phyloP scores from a whole-genome alignment of 2,797 vertebrate species.

The Lepidocolaptes lacrymiger region DNA sequence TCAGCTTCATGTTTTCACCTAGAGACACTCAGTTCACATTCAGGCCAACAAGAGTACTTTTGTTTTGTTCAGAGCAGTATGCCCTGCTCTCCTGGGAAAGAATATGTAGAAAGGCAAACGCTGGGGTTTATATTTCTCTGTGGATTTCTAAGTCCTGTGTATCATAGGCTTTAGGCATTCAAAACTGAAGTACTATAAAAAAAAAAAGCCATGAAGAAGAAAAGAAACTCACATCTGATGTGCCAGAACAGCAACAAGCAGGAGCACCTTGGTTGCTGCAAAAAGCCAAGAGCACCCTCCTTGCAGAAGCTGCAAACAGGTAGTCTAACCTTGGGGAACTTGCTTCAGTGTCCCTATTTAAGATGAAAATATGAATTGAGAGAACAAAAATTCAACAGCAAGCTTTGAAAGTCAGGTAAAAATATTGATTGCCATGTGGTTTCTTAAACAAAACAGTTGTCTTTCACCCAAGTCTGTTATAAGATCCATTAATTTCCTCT shows the following conservation, averaged over 20 bases:
- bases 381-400: not conserved
- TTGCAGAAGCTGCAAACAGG: not conserved
- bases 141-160: not conserved
- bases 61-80: not conserved
- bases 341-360: not conserved
- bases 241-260: not conserved
- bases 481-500: not conserved
- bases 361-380: not conserved
- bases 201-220: not conserved
- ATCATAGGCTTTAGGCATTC: not conserved
- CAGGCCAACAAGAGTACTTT: not conserved
- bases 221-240: not conserved
- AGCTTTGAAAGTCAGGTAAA: not conserved
- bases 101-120: not conserved
- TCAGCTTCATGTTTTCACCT: not conserved
- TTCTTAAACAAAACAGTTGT: not conserved
- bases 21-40: not conserved
- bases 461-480: not conserved
- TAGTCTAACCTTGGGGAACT: constrained; percentile 4
- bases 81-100: not conserved
- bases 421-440: not conserved
- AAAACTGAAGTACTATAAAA: not conserved
- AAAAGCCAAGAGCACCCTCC: not conserved
- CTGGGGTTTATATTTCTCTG: not conserved
- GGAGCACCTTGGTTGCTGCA: not conserved